Percentiles rank a stretch among this genome's conserved stretches.
Conservation (phyloP, 2,888 invertebrate genomes). For the Caradrina kadenii region DNA sequence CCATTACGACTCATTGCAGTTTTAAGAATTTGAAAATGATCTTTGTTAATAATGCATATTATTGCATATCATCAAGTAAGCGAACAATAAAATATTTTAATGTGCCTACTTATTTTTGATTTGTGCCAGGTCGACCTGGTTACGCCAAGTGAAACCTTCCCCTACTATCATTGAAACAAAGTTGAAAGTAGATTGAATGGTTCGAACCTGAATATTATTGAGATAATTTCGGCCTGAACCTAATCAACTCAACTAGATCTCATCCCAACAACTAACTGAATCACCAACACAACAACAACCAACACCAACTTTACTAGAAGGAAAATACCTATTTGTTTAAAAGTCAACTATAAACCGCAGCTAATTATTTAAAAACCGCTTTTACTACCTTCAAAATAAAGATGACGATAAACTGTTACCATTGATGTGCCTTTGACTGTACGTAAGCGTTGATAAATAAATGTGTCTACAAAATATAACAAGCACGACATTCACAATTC, state of each 20-base stretch:
- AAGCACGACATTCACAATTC: conserved; percentile 31
- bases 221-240: not conserved
- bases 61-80: not conserved
- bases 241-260: not conserved
- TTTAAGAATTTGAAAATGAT: too few relatives aligned
- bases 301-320: too few relatives aligned
- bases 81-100: conserved; percentile 6
- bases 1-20: too few relatives aligned
- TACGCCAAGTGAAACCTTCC: not conserved
- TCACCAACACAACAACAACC: too few relatives aligned
- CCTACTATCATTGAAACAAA: not conserved
- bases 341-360: too few relatives aligned
- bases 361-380: not conserved
- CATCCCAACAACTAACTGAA: too few relatives aligned
- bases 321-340: too few relatives aligned
- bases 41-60: not conserved
- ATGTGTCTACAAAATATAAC: conserved; percentile 11
- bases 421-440: not conserved
- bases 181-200: not conserved
- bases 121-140: not conserved
- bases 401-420: not conserved
- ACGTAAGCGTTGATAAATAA: not conserved
- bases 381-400: not conserved
- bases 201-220: not conserved
- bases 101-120: too few relatives aligned